phyloP scores from a whole-genome alignment of 2,888 invertebrate genomes.

The Drosophila meridiana region DNA sequence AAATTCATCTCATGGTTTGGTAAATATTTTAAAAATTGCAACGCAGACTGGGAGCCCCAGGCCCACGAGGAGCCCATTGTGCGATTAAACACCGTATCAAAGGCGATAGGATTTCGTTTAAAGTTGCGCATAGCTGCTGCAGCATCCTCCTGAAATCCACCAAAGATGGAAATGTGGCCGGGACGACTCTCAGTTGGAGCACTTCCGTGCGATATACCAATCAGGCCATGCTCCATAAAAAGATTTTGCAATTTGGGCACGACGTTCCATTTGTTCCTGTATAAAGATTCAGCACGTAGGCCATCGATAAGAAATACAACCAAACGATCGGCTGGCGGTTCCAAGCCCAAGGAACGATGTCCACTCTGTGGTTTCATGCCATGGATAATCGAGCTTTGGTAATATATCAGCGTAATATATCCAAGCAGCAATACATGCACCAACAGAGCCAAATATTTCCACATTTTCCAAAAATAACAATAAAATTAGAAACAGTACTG shows the following conservation, averaged over 20 bases:
- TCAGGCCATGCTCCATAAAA: constrained; percentile 68
- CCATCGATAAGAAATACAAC: constrained; percentile 98
- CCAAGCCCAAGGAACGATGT: constrained; percentile 27
- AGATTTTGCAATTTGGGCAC: constrained; percentile 74
- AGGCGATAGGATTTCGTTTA: constrained; percentile 97
- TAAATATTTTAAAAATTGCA: constrained; percentile 93
- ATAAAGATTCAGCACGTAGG: constrained; percentile 94
- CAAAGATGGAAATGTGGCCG: constrained; percentile 97
- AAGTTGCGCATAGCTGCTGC: constrained; percentile 97
- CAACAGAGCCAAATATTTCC: constrained; percentile 85
- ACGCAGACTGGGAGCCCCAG: constrained; percentile 98
- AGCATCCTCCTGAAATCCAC: constrained; percentile 96
- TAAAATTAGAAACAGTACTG: constrained; percentile 13
- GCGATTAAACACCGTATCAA: constrained; percentile 98
- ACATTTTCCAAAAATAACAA: constrained; percentile 66
- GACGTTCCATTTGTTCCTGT: constrained; percentile 79
- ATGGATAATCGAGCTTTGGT: constrained; percentile 93
- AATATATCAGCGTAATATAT: constrained; percentile 96
- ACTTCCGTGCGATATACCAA: constrained; percentile 94
- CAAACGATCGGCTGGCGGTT: constrained; percentile 89
- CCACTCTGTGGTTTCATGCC: constrained; percentile 59
- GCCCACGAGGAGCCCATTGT: constrained; percentile 89
- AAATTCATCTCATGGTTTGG: constrained; percentile 74
- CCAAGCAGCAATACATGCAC: constrained; percentile 91
- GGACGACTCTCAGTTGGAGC: constrained; percentile 99